A percentile compares a stretch with the other conserved stretches of the same genome.
phyloP scores from a whole-genome alignment of 2,888 invertebrate species.

The Pyralis farinalis region DNA sequence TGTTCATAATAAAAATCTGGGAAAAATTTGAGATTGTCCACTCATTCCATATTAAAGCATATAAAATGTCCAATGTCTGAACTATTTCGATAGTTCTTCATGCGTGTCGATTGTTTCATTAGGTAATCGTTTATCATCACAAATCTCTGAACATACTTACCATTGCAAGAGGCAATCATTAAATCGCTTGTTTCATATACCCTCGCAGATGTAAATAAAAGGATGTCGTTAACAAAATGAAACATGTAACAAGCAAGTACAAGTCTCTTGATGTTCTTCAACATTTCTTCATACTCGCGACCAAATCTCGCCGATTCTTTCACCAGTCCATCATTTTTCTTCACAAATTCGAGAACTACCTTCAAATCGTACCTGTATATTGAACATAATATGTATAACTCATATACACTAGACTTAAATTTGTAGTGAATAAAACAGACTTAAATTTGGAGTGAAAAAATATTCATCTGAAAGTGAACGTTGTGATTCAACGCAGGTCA shows the following conservation, averaged over 20 bases:
- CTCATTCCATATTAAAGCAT: too few relatives aligned
- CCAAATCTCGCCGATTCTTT: conserved; percentile 19
- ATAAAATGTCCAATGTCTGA: too few relatives aligned
- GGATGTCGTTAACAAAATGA: conserved; percentile 34
- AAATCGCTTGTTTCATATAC: conserved; percentile 26
- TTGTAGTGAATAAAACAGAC: too few relatives aligned
- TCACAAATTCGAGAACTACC: conserved; percentile 22
- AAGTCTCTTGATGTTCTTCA: conserved; percentile 31
- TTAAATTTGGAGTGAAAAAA: too few relatives aligned
- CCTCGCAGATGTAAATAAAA: conserved; percentile 34
- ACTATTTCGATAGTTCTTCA: too few relatives aligned
- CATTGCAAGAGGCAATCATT: conserved; percentile 32
- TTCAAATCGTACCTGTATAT: conserved; percentile 26
- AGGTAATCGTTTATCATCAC: too few relatives aligned
- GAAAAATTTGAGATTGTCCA: too few relatives aligned
- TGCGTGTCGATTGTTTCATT: too few relatives aligned
- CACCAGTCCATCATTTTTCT: conserved; percentile 27
- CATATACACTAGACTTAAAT: background rate
- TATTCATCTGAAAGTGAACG: too few relatives aligned
- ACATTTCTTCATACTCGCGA: conserved; percentile 18
- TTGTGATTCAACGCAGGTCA: too few relatives aligned
- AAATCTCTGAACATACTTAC: too few relatives aligned
- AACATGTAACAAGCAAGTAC: conserved; percentile 32
- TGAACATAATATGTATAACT: background rate
- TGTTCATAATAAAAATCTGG: too few relatives aligned